phyloP scores from a whole-genome alignment of 2,888 invertebrate species.

The Therioaphis trifolii region DNA sequence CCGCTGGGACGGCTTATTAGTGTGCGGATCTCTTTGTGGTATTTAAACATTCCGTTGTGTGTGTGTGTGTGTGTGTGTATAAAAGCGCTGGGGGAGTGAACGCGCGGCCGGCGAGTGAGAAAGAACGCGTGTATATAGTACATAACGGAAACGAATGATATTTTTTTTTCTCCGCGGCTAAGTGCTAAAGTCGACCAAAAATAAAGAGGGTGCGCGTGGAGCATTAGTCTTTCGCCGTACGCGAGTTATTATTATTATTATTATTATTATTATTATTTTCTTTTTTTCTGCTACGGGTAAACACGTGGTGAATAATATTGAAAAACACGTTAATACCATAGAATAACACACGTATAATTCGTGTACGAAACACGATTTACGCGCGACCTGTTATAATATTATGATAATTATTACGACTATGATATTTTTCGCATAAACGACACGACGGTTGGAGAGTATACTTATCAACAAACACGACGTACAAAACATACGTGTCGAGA shows the following conservation, averaged over 20 bases:
- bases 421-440: not conserved
- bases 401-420: no score
- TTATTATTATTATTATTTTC: conserved; percentile 13
- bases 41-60: conserved; percentile 57
- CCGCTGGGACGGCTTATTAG: conserved; percentile 62
- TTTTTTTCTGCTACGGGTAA: not conserved
- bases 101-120: no score
- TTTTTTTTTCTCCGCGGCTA: conserved; percentile 44
- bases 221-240: not conserved
- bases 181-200: conserved; percentile 50
- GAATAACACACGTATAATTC: not conserved
- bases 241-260: no score
- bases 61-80: no score
- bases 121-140: no score
- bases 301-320: conserved; percentile 1
- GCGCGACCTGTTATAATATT: no score
- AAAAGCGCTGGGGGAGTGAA: not conserved
- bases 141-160: conserved; percentile 45
- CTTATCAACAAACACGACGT: not conserved
- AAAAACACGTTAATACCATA: conserved; percentile 5
- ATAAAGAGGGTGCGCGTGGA: conserved; percentile 44
- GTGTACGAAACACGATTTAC: not conserved
- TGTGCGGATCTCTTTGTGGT: conserved; percentile 56
- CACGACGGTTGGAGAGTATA: not conserved
- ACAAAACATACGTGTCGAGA: no score